Base-by-base conservation (phyloP, 1,140 invertebrate genomes). In the Drosophila leontia region DNA sequence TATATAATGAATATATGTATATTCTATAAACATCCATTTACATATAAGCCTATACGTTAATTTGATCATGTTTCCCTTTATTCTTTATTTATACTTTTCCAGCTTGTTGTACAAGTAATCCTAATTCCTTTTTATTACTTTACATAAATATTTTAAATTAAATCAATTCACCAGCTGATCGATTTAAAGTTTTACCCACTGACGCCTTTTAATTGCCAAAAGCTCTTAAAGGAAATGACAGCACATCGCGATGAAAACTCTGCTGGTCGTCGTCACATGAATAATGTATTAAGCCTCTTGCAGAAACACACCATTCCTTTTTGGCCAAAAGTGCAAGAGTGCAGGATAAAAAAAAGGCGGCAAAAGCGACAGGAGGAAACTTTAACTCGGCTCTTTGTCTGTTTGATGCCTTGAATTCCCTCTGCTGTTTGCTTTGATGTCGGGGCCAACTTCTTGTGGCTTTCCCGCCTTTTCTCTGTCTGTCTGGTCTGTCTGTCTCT, bases 331-430 rank as follows among this genome's bases (percentile, higher is more conserved):
- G 37, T 29, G 34, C 45, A 32, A 50, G 5, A n/a, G 47, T n/a
- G 26, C 48, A 32, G 48, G 29, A 64, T 50, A 70, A 61, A 57
- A 53, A 57, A 39, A 42, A 70, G 37, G 62, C 60, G 26, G 34
- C 60, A 63, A 58, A 56, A 58, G 34, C 26, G 50, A 71, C 62
- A 75, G 45, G 3, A 39, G 15, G 48, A 78, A 70, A 68, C 69
- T 79, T 63, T 44, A 87, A 78, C 62, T 78, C 62, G 47, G 59
- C 76, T 84, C 72, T 78, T 80, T 84, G 81, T 80, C 83, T 84
- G 75, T 87, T 71, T 69, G 64, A 75, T 57, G 42, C 74, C 44
- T 41, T 53, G 59, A 62, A 50, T 76, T 71, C 45, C 51, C 44
- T 48, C 58, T 50, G 57, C 37, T 87, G 60, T 86, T 86, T 87